Evolutionary conservation across 2,797 vertebrate species (phyloP).

Genomic region (Otus scops): DNA sequence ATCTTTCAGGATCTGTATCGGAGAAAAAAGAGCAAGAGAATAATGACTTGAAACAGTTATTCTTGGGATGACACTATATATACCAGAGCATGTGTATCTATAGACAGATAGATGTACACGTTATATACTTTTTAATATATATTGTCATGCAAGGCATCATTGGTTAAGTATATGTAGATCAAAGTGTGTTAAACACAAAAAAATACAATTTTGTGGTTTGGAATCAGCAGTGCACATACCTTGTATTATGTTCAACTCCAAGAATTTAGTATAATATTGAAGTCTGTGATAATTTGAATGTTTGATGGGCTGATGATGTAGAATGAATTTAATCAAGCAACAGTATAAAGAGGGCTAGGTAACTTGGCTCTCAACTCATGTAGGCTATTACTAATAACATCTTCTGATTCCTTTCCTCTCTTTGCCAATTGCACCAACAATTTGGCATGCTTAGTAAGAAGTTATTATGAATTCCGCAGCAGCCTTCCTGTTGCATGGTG

Average conservation of each 20-base stretch:
- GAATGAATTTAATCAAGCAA: conserved; percentile 31
- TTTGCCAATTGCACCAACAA: neutral
- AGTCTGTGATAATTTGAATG: neutral
- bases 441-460: conserved; percentile 30
- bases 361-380: conserved; percentile 5
- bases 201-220: neutral
- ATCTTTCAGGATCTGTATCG: neutral
- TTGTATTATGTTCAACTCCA: neutral
- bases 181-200: neutral
- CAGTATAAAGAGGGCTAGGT: neutral
- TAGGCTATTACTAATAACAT: neutral
- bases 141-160: neutral
- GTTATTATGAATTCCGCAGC: conserved; percentile 46
- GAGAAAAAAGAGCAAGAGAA: neutral
- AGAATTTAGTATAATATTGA: neutral
- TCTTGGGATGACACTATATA: neutral
- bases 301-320: neutral
- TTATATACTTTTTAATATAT: neutral
- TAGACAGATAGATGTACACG: neutral
- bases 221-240: neutral
- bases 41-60: neutral
- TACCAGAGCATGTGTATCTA: neutral
- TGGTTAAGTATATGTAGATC: neutral
- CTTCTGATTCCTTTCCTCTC: neutral
- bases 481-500: conserved; percentile 33